phyloP scores from a whole-genome alignment of 2,113 vertebrate genomes.

The Peucedramus taeniatus region DNA sequence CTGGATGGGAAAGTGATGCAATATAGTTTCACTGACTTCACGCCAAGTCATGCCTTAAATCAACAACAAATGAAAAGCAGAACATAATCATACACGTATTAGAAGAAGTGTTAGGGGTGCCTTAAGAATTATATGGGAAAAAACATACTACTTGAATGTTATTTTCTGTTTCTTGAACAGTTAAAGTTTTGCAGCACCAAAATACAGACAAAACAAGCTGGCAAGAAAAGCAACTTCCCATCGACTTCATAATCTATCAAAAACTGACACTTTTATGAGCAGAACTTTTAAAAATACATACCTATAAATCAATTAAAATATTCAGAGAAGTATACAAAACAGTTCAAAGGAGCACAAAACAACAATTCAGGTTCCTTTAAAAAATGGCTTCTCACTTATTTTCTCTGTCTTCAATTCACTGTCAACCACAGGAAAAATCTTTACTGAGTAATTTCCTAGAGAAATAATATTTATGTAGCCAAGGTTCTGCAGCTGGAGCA shows the following conservation, averaged over 20 bases:
- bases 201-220: not conserved
- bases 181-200: constrained; percentile 13
- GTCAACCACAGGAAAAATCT: constrained; percentile 3
- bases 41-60: not conserved
- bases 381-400: not conserved
- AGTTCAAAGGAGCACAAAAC: constrained; percentile 21
- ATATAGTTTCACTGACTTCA: not conserved
- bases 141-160: not conserved
- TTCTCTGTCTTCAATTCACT: constrained; percentile 4
- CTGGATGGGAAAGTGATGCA: not conserved
- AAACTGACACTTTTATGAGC: constrained; percentile 15
- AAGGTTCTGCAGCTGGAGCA: not conserved
- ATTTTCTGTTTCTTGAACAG: constrained; percentile 2
- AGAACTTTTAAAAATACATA: not conserved
- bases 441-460: constrained; percentile 25
- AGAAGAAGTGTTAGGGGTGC: not conserved
- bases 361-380: not conserved
- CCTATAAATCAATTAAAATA: constrained; percentile 9
- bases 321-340: constrained; percentile 26
- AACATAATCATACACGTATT: not conserved
- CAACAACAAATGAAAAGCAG: constrained; percentile 16
- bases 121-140: not conserved
- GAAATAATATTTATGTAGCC: not conserved
- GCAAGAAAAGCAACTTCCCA: constrained; percentile 9
- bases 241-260: not conserved